phyloP scores from a whole-genome alignment of 1,140 invertebrate species.

The Aethina tumida region DNA sequence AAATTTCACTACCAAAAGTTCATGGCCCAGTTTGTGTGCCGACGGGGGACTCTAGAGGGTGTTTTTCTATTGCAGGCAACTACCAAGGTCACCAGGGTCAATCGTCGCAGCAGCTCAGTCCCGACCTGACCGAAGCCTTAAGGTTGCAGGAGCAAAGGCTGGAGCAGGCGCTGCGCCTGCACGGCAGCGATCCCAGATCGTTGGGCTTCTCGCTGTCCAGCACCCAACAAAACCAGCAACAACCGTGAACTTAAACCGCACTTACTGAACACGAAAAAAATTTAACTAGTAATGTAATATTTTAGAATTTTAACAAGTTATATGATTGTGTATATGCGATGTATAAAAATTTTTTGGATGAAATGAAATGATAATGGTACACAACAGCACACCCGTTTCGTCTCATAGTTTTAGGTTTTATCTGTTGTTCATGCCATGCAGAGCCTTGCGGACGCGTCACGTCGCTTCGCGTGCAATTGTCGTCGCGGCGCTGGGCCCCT shows the following conservation, averaged over 20 bases:
- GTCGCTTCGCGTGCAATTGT: too few species aligned
- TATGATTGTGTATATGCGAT: constrained; percentile 1
- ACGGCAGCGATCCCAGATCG: constrained; percentile 53
- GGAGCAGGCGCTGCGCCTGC: constrained; percentile 70
- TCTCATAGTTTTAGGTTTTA: too few species aligned
- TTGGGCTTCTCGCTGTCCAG: constrained; percentile 49
- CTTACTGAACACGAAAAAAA: constrained; percentile 42
- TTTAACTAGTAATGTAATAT: constrained; percentile 47
- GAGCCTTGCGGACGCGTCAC: too few species aligned
- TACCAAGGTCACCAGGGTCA: constrained; percentile 38
- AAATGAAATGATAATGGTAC: background rate
- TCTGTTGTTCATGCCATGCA: too few species aligned
- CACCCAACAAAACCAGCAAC: constrained; percentile 46
- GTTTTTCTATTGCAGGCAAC: constrained; percentile 40
- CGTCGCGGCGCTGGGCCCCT: too few species aligned
- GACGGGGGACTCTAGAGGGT: constrained; percentile 33
- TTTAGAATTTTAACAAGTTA: constrained; percentile 15
- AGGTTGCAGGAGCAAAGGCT: constrained; percentile 69
- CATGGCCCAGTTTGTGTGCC: background rate
- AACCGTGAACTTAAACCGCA: constrained; percentile 40
- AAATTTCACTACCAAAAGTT: background rate
- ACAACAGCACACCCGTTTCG: background rate
- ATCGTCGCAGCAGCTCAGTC: constrained; percentile 43
- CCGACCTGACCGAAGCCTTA: constrained; percentile 57
- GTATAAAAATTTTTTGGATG: constrained; percentile 5